A percentile compares a stretch with the other conserved stretches of the same genome.
phyloP scores from a whole-genome alignment of 2,888 invertebrate species.

The Sympetrum striolatum region DNA sequence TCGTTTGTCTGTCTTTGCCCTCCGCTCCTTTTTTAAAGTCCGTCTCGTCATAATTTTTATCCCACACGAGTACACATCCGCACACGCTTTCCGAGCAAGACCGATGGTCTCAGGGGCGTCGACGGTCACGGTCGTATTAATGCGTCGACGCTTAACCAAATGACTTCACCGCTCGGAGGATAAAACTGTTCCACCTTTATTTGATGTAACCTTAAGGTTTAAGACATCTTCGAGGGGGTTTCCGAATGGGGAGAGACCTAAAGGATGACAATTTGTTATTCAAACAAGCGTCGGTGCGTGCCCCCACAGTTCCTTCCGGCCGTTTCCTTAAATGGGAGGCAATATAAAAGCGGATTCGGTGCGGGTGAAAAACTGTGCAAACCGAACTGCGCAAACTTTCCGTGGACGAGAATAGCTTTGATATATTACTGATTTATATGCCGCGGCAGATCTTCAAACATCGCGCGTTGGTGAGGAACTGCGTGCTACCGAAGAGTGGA shows the following conservation, averaged over 20 bases:
- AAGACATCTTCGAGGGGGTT: not conserved
- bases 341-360: no score
- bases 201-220: not conserved
- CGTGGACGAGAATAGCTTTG: no score
- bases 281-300: not conserved
- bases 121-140: not conserved
- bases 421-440: no score
- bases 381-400: no score
- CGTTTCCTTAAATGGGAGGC: no score
- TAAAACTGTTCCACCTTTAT: not conserved
- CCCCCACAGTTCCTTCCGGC: no score
- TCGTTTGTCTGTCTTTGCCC: not conserved
- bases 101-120: not conserved
- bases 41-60: not conserved
- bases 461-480: no score
- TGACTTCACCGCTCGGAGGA: not conserved
- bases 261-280: not conserved
- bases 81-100: not conserved
- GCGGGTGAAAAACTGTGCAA: no score
- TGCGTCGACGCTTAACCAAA: not conserved
- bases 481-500: no score
- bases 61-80: not conserved
- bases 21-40: not conserved
- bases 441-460: no score
- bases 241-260: not conserved